phyloP scores from a whole-genome alignment of 2,888 invertebrate species.

The Cenopis cana region DNA sequence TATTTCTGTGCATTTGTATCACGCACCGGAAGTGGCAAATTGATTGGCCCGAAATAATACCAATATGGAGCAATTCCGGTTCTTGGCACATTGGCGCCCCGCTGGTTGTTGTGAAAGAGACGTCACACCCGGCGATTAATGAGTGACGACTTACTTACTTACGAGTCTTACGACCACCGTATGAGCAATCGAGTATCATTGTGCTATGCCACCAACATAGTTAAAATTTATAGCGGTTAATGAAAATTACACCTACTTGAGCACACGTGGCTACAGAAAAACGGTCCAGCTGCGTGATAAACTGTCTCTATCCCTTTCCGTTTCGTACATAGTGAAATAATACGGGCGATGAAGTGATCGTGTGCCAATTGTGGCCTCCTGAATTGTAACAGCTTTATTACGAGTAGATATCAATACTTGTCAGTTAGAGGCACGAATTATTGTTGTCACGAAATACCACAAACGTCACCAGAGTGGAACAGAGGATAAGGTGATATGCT shows the following conservation, averaged over 20 bases:
- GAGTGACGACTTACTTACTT: constrained; percentile 62
- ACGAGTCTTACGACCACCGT: constrained; percentile 45
- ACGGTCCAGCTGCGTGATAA: neutral
- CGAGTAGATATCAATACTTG: too few relatives aligned
- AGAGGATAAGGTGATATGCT: too few relatives aligned
- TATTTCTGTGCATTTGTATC: constrained; percentile 39
- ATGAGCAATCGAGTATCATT: constrained; percentile 2
- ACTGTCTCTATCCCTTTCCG: too few relatives aligned
- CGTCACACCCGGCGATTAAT: constrained; percentile 75
- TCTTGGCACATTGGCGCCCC: constrained; percentile 63
- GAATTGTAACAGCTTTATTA: too few relatives aligned
- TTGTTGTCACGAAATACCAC: too few relatives aligned
- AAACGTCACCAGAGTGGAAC: too few relatives aligned
- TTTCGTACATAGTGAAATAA: too few relatives aligned
- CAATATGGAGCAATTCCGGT: constrained; percentile 73
- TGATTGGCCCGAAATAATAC: constrained; percentile 63
- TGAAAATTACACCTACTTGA: constrained; percentile 32
- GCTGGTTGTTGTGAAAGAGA: constrained; percentile 81
- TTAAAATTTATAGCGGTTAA: constrained; percentile 51
- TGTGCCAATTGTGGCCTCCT: too few relatives aligned
- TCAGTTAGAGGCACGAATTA: too few relatives aligned
- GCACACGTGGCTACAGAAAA: constrained; percentile 34
- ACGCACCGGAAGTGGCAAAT: constrained; percentile 69
- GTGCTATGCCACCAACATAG: constrained; percentile 58
- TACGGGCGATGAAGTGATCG: too few relatives aligned